phyloP scores from a whole-genome alignment of 2,113 vertebrate species.

The Nothoprocta perdicaria region DNA sequence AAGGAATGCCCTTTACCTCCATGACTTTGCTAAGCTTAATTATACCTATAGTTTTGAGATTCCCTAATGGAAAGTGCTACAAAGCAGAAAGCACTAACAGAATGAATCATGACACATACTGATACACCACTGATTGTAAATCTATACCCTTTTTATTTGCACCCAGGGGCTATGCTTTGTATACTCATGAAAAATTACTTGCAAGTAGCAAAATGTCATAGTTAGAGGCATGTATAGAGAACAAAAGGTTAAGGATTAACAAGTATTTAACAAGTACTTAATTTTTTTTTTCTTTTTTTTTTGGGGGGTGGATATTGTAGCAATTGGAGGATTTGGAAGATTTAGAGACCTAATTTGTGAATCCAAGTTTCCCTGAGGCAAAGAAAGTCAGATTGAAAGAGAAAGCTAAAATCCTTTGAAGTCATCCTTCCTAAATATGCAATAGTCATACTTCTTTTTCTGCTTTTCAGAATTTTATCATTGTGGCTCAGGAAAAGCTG shows the following conservation, averaged over 20 bases:
- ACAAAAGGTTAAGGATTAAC: not conserved
- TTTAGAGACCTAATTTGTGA: not conserved
- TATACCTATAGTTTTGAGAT: constrained; percentile 16
- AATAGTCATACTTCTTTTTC: not conserved
- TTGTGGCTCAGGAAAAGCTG: not conserved
- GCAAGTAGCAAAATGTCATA: not conserved
- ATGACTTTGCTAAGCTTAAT: constrained; percentile 40
- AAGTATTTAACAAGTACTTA: not conserved
- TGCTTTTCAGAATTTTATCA: not conserved
- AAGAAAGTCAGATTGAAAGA: not conserved
- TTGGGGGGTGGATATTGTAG: not conserved
- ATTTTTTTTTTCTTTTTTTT: not conserved
- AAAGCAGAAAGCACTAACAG: constrained; percentile 9
- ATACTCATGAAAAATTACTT: constrained; percentile 28
- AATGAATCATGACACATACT: constrained; percentile 48
- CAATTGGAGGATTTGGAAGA: not conserved
- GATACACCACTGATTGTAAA: constrained; percentile 41
- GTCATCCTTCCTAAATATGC: not conserved
- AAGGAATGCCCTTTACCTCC: not conserved
- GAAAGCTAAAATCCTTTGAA: not conserved
- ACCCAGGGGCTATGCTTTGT: not conserved
- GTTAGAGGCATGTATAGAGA: not conserved
- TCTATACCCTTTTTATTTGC: constrained; percentile 20
- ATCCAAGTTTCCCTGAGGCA: not conserved
- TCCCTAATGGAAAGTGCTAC: constrained; percentile 29